Base-by-base conservation (phyloP, 2,113 vertebrate genomes). In the Trichechus manatus region DNA sequence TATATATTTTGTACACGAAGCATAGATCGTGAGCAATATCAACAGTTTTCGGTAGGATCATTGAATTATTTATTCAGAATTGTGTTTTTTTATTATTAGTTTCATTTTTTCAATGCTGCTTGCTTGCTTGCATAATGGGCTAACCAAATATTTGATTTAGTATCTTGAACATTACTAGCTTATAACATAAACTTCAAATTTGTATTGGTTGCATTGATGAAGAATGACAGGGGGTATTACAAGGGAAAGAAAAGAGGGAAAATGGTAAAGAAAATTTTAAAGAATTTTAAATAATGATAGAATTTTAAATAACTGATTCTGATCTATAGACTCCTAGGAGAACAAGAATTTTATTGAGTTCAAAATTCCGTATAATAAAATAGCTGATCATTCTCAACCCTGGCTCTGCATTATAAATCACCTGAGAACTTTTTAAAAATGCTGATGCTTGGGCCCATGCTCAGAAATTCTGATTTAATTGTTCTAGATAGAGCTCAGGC, bases 1-100 rank as follows among this genome's bases (percentile, higher is more conserved):
- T 98, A 98, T 94, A 98, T 99, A 88, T 98, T 7, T 53, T 98
- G 99, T 93, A 98, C 98, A 68, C 27, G 78, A 44, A 0, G 98
- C 0, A 97, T 99, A n/a, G 99, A 99, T 93, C 99, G 99, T 61
- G 99, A 99, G 92, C 36, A 98, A 23, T 99, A 98, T 96, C 93
- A 99, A 7, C 0, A 36, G 2, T 99, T 99, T 97, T 90, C 31
- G 81, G 99, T 99, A 98, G 97, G 98, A 96, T 10, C 59, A 39
- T 33, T 97, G 36, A 93, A 80, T 89, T 89, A 25, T 81, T 88
- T 80, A 33, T 89, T 96, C 64, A 94, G 53, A 94, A 82, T 63
- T 64, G 10, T 44, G 5, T 79, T n/a, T 79, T 61, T 44, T 61
- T 80, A 42, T 87, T 81, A 77, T 2, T 42, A 15, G 9, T 64